Conservation (phyloP, 2,113 vertebrate species). For the Argyrosomus japonicus region DNA sequence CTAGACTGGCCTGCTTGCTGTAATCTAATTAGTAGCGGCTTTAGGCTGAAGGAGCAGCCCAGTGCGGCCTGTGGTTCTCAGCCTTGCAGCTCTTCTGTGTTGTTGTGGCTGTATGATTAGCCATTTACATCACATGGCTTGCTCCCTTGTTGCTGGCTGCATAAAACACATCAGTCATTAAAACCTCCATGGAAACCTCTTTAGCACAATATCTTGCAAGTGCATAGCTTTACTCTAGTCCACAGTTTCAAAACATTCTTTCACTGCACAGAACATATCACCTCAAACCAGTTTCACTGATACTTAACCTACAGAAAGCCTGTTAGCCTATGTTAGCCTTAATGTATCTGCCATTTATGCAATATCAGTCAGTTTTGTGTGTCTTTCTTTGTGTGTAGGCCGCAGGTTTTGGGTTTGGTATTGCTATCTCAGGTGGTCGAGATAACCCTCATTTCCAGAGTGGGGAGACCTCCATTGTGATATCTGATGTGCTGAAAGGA, state of each 20-base stretch:
- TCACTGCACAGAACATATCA: background rate
- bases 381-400: constrained; percentile 83
- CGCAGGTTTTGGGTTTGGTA: constrained; percentile 98
- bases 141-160: constrained; percentile 22
- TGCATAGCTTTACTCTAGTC: constrained; percentile 8
- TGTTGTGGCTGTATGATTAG: constrained; percentile 67
- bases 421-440: constrained; percentile 98
- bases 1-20: constrained; percentile 73
- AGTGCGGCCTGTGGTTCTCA: constrained; percentile 44
- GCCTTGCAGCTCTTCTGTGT: constrained; percentile 39
- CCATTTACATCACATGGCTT: constrained; percentile 54
- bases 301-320: constrained; percentile 4
- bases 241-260: background rate
- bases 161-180: constrained; percentile 16
- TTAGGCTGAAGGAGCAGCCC: constrained; percentile 63
- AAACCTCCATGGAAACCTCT: constrained; percentile 24
- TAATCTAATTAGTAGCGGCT: constrained; percentile 79
- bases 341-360: background rate
- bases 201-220: constrained; percentile 1
- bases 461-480: constrained; percentile 98
- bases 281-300: background rate
- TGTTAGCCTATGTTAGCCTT: background rate
- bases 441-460: constrained; percentile 99
- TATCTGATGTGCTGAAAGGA: constrained; percentile 98
- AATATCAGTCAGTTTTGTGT: constrained; percentile 12